A percentile compares a stretch with the other conserved stretches of the same genome.
phyloP scores from a whole-genome alignment of 2,888 invertebrate genomes.

The Pseudococcus longispinus region DNA sequence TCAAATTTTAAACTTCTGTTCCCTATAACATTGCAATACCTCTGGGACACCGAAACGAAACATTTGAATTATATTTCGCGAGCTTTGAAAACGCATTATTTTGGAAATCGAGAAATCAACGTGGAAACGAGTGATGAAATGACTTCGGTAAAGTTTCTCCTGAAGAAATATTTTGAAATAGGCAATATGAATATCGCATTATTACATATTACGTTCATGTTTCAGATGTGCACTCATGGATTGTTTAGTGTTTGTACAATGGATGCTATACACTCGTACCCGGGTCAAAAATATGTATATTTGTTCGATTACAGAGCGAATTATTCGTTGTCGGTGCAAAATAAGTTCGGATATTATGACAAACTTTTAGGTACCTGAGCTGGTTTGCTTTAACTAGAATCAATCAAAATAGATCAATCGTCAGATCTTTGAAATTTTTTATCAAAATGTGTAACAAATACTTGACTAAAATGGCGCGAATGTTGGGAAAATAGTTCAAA shows the following conservation, averaged over 20 bases:
- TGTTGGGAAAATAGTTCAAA: too few relatives aligned
- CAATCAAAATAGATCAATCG: too few relatives aligned
- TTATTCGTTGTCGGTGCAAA: background rate
- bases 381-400: too few relatives aligned
- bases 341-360: background rate
- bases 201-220: background rate
- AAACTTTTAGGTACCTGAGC: background rate
- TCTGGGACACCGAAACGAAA: background rate
- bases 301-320: background rate
- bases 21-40: background rate
- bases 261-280: background rate
- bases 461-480: too few relatives aligned
- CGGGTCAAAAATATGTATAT: background rate
- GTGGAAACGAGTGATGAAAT: background rate
- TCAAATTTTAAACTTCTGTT: background rate
- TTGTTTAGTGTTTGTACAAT: background rate
- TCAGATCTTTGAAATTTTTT: too few relatives aligned
- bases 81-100: background rate
- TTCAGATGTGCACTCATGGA: background rate
- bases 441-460: too few relatives aligned
- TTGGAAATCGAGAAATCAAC: background rate
- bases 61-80: constrained; percentile 18
- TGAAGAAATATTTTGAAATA: background rate
- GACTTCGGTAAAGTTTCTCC: background rate
- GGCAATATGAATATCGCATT: too few relatives aligned